Evolutionary conservation across 2,113 vertebrate species (phyloP).

Genomic region (Rallus limicola): DNA sequence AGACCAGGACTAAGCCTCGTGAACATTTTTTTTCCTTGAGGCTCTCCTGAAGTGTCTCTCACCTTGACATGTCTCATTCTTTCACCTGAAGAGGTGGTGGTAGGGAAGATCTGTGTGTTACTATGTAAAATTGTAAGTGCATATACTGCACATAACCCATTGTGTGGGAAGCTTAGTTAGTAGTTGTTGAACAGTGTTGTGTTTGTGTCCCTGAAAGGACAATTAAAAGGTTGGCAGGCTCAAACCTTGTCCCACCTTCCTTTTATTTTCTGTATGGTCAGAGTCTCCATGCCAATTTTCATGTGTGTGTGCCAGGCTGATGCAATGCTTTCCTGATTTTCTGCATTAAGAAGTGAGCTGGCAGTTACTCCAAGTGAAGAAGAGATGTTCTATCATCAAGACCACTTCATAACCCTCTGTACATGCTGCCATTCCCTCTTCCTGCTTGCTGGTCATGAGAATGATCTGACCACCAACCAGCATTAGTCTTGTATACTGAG

Average conservation of each 20-base stretch:
- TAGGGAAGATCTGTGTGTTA: not conserved
- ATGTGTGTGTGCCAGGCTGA: not conserved
- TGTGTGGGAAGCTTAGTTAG: not conserved
- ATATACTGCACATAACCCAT: not conserved
- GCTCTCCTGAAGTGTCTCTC: not conserved
- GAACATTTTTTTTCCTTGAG: not conserved
- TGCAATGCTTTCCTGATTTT: not conserved
- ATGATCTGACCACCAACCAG: not conserved
- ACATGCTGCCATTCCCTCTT: not conserved
- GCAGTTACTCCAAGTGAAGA: not conserved
- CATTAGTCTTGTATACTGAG: not conserved
- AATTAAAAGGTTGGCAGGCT: not conserved
- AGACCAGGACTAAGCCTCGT: conserved; percentile 62
- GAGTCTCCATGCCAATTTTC: not conserved
- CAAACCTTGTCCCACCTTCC: not conserved
- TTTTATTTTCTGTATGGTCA: not conserved
- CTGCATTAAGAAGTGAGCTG: not conserved
- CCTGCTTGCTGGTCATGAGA: not conserved
- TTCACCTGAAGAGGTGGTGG: not conserved
- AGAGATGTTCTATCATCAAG: not conserved
- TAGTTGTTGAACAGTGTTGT: not conserved
- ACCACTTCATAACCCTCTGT: not conserved
- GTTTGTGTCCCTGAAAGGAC: not conserved
- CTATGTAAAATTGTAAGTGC: not conserved
- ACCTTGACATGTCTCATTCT: not conserved